phyloP scores from a whole-genome alignment of 2,797 vertebrate species.

The Silurus lanzhouensis region DNA sequence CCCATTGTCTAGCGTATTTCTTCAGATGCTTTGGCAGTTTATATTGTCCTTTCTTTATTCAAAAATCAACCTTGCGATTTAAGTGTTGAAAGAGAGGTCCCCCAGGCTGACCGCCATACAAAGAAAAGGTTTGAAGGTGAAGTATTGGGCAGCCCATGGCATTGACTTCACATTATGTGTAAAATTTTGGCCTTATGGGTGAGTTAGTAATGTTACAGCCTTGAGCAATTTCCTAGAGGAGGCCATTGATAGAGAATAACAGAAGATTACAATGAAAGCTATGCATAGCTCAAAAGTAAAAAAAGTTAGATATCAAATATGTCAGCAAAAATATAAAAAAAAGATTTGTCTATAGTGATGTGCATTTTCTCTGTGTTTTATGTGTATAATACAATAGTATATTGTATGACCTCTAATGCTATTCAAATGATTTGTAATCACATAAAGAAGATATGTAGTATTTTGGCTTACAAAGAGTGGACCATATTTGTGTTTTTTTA shows the following conservation, averaged over 20 bases:
- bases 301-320: background rate
- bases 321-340: background rate
- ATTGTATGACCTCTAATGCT: background rate
- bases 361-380: background rate
- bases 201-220: conserved; percentile 70
- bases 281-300: background rate
- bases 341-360: background rate
- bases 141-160: conserved; percentile 67
- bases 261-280: background rate
- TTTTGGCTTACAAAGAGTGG: background rate
- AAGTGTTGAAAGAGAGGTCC: conserved; percentile 61
- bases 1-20: conserved; percentile 61
- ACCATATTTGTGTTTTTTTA: background rate
- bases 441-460: background rate
- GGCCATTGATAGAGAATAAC: conserved; percentile 29
- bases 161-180: conserved; percentile 62
- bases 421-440: background rate
- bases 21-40: conserved; percentile 62
- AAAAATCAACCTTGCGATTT: conserved; percentile 67
- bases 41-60: conserved; percentile 52
- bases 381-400: background rate
- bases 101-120: conserved; percentile 60
- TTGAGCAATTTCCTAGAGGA: conserved; percentile 64
- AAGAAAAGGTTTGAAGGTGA: conserved; percentile 70
- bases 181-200: conserved; percentile 49